Percentiles rank a stretch among this genome's conserved stretches.
Conservation (phyloP, 2,888 invertebrate genomes). For the Punctoribates punctum region DNA sequence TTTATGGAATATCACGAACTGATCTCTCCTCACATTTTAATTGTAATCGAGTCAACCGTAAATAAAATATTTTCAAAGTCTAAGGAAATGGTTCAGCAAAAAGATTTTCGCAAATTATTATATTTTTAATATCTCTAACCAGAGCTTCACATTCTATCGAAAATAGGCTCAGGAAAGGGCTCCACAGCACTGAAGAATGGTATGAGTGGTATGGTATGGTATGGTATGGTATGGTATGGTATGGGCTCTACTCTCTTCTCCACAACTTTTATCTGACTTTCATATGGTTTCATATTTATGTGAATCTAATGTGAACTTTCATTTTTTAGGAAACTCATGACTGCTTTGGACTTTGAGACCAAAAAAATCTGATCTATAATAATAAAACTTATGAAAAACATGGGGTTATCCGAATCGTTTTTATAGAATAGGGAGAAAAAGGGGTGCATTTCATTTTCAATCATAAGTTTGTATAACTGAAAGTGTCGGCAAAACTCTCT, state of each 20-base stretch:
- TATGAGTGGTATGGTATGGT: no score
- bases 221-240: no score
- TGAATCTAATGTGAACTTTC: not conserved
- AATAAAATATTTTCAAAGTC: not conserved
- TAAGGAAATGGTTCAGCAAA: not conserved
- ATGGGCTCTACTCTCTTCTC: not conserved
- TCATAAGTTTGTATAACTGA: not conserved
- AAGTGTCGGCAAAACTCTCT: not conserved
- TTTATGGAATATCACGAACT: slow-evolving; percentile 21
- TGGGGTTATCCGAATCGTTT: not conserved
- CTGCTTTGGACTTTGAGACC: not conserved
- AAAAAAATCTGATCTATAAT: not conserved
- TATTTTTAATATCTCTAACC: not conserved
- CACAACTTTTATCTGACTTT: not conserved
- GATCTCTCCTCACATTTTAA: not conserved
- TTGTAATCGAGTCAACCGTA: not conserved
- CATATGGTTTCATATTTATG: slow-evolving; percentile 16
- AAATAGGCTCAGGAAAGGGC: not conserved
- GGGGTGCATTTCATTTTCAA: slow-evolving; percentile 22
- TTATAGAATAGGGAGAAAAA: not conserved
- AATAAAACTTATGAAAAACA: not conserved
- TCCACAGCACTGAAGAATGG: not conserved
- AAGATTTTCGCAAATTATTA: not conserved
- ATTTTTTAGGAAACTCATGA: slow-evolving; percentile 10
- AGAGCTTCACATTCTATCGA: no score